Conservation (phyloP, 2,888 invertebrate species). For the Andrena haemorrhoa region DNA sequence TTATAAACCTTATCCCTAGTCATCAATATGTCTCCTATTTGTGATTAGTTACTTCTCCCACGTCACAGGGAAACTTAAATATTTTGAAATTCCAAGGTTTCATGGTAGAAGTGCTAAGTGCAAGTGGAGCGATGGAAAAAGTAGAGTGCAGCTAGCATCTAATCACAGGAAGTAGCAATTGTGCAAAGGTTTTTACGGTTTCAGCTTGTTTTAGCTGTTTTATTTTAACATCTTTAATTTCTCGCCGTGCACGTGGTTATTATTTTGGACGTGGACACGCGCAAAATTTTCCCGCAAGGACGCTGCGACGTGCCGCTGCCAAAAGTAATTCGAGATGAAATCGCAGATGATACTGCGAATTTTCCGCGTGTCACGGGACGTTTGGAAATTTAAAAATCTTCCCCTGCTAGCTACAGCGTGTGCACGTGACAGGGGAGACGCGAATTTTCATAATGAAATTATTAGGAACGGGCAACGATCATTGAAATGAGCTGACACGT, state of each 20-base stretch:
- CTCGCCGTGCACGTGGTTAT: too few relatives aligned
- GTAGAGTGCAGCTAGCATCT: too few relatives aligned
- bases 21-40: too few relatives aligned
- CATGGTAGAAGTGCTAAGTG: too few relatives aligned
- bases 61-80: too few relatives aligned
- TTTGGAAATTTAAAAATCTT: constrained; percentile 24
- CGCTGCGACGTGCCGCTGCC: not conserved
- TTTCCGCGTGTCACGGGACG: constrained; percentile 33
- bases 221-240: not conserved
- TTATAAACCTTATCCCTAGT: too few relatives aligned
- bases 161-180: too few relatives aligned
- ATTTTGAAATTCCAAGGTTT: too few relatives aligned
- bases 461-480: constrained; percentile 28
- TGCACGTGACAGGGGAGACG: constrained; percentile 29
- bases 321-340: constrained; percentile 20
- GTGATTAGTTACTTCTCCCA: too few relatives aligned
- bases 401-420: constrained; percentile 16
- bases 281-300: not conserved
- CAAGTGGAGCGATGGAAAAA: too few relatives aligned
- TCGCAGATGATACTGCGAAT: constrained; percentile 31
- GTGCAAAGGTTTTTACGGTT: too few relatives aligned
- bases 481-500: constrained; percentile 32
- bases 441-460: constrained; percentile 45
- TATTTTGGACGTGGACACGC: not conserved
- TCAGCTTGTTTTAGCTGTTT: too few relatives aligned